Conservation (phyloP, 2,797 vertebrate genomes). For the Catamblyrhynchus diadema region DNA sequence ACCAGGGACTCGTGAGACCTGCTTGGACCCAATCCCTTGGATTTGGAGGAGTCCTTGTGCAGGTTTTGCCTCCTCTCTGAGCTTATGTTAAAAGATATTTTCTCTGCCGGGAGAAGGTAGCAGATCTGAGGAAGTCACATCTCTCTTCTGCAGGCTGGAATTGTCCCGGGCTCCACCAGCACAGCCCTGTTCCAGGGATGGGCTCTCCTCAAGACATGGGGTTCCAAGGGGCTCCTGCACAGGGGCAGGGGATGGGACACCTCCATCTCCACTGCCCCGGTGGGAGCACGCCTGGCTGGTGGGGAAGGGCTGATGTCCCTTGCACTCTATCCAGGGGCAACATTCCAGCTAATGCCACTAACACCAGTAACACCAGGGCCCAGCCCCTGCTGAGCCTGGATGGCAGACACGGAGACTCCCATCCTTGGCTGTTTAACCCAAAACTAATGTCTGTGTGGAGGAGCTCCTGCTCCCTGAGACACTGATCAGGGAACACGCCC, state of each 20-base stretch:
- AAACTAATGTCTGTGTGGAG: not conserved
- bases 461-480: not conserved
- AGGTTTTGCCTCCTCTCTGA: not conserved
- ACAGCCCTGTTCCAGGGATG: not conserved
- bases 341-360: slow-evolving; percentile 34
- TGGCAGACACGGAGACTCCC: not conserved
- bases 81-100: not conserved
- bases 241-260: not conserved
- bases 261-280: not conserved
- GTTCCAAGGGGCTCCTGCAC: fast-evolving
- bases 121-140: not conserved
- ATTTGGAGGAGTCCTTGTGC: not conserved
- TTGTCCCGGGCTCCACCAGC: not conserved
- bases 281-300: not conserved
- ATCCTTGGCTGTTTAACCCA: not conserved
- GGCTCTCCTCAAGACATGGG: not conserved
- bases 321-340: not conserved
- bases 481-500: not conserved
- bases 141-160: not conserved
- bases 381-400: not conserved
- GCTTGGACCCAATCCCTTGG: not conserved
- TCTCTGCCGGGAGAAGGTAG: not conserved
- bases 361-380: slow-evolving; percentile 8
- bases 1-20: not conserved
- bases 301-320: fast-evolving